Base-by-base conservation (phyloP, 2,113 vertebrate species). In the Pseudonaja textilis region DNA sequence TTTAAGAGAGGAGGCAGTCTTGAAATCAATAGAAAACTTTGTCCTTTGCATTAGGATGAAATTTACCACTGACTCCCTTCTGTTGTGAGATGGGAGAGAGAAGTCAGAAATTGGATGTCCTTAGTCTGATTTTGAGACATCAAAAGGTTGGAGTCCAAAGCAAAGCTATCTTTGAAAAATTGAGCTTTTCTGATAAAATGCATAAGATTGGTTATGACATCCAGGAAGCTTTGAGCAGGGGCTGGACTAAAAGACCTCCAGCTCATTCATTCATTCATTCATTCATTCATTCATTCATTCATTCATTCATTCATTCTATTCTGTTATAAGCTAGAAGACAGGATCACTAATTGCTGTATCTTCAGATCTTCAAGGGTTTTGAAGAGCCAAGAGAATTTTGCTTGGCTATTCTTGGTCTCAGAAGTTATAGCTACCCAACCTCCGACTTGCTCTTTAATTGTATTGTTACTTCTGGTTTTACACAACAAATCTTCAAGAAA, bases 141-240 rank as follows among this genome's bases (percentile, higher is more conserved):
- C n/a, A 22, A 20, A 20, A 18, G 3, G 22, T n/a, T 52, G 59
- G 8, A 47, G 4, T 12, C 2, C 10, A 8, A 88, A 0, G 3
- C 29, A 0, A 52, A 18, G 0, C 0, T 20, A 18, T 2, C 0
- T 4, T 0, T 1, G n/a, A 0, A 47, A 9, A 16, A 64, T 5
- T 4, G 8, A 22, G 18, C 11, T 11, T 39, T 86, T 57, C 25
- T 57, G 14, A 91, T 56, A 29, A 86, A 34, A 25, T 57, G 22
- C 16, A 9, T 25, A 11, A 9, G 25, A 9, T 91, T 3, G 6
- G 4, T 85, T 55, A 23, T n/a, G 42, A 34, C n/a, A 22, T 50
- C 6, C 0, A 4, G 26, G 90, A 14, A 45, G 7, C 4, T 50
- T 10, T 9, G 47, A 9, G 47, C 47, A 50, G 47, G 8, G 47